A percentile compares a stretch with the other conserved stretches of the same genome.
phyloP scores from a whole-genome alignment of 2,888 invertebrate species.

The Abrostola tripartita region DNA sequence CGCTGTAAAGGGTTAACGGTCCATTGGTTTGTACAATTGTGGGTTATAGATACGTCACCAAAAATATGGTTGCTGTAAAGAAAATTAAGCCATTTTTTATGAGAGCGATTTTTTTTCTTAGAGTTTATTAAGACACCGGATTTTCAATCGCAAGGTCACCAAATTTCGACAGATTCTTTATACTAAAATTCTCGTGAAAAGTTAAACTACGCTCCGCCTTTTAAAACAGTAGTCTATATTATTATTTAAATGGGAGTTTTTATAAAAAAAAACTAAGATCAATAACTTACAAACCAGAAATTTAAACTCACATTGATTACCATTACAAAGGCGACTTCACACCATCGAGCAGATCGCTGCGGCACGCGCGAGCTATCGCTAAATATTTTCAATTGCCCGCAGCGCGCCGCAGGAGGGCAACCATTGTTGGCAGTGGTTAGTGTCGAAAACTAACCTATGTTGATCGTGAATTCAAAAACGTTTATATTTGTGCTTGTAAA shows the following conservation, averaged over 20 bases:
- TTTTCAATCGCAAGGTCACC: too few species aligned
- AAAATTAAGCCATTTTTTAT: too few species aligned
- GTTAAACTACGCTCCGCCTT: too few species aligned
- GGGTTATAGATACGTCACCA: slow-evolving; percentile 12
- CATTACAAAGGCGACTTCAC: slow-evolving; percentile 54
- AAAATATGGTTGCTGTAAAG: background rate
- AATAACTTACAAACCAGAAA: background rate
- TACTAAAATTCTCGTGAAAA: too few species aligned
- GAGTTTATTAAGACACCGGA: too few species aligned
- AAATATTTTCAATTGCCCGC: slow-evolving; percentile 73
- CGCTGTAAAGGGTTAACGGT: slow-evolving; percentile 47
- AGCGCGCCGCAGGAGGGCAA: slow-evolving; percentile 67
- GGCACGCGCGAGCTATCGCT: slow-evolving; percentile 69
- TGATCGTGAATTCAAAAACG: too few species aligned
- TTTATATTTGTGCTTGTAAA: too few species aligned
- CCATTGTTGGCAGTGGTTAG: slow-evolving; percentile 52
- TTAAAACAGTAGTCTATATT: too few species aligned
- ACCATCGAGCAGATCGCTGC: slow-evolving; percentile 57
- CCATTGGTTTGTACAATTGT: slow-evolving; percentile 37
- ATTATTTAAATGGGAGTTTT: too few species aligned
- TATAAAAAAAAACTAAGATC: slow-evolving; percentile 14
- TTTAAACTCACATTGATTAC: slow-evolving; percentile 30
- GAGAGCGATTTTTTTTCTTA: too few species aligned
- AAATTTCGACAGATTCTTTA: too few species aligned
- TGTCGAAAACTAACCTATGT: slow-evolving; percentile 48